These are phyloP conservation scores for Latheticus oryzae DNA, from an alignment of 2,888 invertebrate genomes.

Conservation along the genomic window DNA sequence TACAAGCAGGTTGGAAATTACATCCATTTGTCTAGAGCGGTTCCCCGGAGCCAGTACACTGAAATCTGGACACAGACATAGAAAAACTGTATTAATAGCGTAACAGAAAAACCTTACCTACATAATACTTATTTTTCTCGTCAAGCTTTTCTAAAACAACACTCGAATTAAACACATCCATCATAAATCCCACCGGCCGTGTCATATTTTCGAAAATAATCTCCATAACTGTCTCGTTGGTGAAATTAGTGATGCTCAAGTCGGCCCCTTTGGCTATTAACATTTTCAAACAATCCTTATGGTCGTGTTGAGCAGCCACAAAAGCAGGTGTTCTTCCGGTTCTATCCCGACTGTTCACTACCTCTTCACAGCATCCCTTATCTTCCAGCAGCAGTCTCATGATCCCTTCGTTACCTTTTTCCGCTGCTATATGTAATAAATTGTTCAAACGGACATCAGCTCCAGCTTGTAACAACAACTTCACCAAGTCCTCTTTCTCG, in stretches of 20 bases:
- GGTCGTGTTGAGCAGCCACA: conserved; percentile 67
- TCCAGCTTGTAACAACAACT: conserved; percentile 59
- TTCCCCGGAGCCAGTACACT: conserved; percentile 60
- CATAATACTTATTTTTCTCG: conserved; percentile 51
- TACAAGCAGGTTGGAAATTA: conserved; percentile 63
- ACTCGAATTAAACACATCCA: conserved; percentile 58
- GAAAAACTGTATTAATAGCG: conserved; percentile 13
- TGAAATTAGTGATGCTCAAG: conserved; percentile 55
- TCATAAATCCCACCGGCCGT: conserved; percentile 60
- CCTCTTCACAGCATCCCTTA: conserved; percentile 48
- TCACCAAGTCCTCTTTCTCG: conserved; percentile 57
- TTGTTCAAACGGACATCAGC: conserved; percentile 61
- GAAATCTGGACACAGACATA: conserved; percentile 59
- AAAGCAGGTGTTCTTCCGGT: conserved; percentile 68
- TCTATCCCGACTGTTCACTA: conserved; percentile 53
- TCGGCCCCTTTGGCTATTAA: conserved; percentile 64
- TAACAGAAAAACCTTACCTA: conserved; percentile 46
- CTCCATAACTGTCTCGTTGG: conserved; percentile 61
- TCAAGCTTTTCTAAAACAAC: conserved; percentile 54
- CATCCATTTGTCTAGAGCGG: conserved; percentile 64
- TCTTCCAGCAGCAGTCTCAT: conserved; percentile 52
- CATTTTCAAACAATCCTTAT: conserved; percentile 66
- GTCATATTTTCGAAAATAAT: conserved; percentile 61
- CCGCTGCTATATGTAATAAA: conserved; percentile 63
- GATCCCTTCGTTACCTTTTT: conserved; percentile 55